Evolutionary conservation across 2,888 invertebrate genomes (phyloP).

Genomic region (Standfussiana lucernea): DNA sequence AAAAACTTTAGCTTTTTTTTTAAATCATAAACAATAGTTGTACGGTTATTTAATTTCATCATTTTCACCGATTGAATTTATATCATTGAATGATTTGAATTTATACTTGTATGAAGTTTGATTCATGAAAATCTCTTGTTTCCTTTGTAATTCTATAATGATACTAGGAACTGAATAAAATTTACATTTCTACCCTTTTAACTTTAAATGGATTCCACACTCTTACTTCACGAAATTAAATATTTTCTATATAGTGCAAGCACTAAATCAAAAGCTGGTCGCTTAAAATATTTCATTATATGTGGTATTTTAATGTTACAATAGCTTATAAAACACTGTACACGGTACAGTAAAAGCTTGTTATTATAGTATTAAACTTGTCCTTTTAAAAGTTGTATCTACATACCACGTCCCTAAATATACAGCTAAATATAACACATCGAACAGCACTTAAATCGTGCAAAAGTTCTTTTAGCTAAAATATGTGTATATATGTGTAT

Average conservation of each 20-base stretch:
- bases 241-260: neutral
- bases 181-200: neutral
- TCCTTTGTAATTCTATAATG: neutral
- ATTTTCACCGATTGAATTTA: neutral
- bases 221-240: neutral
- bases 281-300: neutral
- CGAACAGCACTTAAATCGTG: conserved; percentile 19
- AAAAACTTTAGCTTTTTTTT: too few species aligned
- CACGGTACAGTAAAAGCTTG: neutral
- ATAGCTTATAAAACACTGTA: neutral
- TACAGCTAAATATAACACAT: too few species aligned
- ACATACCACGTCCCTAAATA: conserved; percentile 8
- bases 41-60: neutral
- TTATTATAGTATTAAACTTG: conserved; percentile 10
- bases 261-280: neutral
- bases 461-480: conserved; percentile 21
- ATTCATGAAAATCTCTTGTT: too few species aligned
- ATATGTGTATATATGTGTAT: too few species aligned
- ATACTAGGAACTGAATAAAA: neutral
- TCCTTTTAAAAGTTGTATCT: neutral
- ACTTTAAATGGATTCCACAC: neutral
- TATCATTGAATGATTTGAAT: neutral
- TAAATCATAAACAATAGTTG: neutral
- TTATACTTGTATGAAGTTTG: neutral
- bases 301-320: neutral